A percentile compares a stretch with the other conserved stretches of the same genome.
phyloP scores from a whole-genome alignment of 2,113 vertebrate species.

The Abramis brama region DNA sequence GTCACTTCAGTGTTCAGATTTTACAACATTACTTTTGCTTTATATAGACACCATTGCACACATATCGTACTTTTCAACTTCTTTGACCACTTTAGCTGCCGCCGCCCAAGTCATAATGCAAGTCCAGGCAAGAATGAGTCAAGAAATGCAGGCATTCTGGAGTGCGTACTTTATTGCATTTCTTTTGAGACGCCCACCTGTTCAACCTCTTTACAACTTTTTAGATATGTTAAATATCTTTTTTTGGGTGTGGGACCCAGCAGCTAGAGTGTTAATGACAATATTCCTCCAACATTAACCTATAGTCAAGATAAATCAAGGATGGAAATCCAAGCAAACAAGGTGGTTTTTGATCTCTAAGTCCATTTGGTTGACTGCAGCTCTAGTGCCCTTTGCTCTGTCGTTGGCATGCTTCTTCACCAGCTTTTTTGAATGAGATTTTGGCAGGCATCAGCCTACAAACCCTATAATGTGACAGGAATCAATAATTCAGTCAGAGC shows the following conservation, averaged over 20 bases:
- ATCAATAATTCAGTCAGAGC: constrained; percentile 54
- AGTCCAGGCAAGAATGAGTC: not conserved
- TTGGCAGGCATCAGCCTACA: constrained; percentile 35
- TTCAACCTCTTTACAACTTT: not conserved
- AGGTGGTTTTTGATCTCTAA: constrained; percentile 1
- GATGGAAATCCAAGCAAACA: constrained; percentile 4
- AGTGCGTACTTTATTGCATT: not conserved
- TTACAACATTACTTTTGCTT: not conserved
- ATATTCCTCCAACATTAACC: not conserved
- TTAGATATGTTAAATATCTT: not conserved
- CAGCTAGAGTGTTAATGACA: not conserved
- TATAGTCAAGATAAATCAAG: not conserved
- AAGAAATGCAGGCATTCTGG: not conserved
- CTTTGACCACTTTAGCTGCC: not conserved
- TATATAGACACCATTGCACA: not conserved
- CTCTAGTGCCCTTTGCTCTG: not conserved
- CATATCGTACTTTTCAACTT: not conserved
- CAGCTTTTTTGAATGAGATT: constrained; percentile 4
- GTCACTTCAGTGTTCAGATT: not conserved
- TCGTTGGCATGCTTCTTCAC: not conserved
- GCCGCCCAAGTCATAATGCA: not conserved
- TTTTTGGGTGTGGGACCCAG: not conserved
- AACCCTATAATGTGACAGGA: constrained; percentile 32
- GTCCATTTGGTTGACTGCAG: not conserved
- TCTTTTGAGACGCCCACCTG: not conserved